phyloP scores from a whole-genome alignment of 2,797 vertebrate genomes.

The Neoniphon sammara region DNA sequence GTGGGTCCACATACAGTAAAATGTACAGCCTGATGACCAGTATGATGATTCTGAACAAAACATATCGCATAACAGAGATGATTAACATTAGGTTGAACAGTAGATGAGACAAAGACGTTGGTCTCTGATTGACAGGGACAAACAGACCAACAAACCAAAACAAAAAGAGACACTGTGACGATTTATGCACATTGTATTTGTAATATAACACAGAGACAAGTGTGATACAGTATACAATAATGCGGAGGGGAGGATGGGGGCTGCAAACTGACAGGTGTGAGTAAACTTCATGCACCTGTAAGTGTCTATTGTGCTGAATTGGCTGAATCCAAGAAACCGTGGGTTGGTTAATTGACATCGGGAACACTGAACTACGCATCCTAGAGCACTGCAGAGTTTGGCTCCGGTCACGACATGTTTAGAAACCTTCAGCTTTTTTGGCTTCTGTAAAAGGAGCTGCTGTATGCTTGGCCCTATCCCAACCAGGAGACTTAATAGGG shows the following conservation, averaged over 20 bases:
- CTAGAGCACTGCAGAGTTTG: background rate
- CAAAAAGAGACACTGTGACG: too few relatives aligned
- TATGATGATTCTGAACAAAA: background rate
- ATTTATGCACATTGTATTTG: too few relatives aligned
- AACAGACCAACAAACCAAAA: too few relatives aligned
- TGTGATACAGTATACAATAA: background rate
- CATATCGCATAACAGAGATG: background rate
- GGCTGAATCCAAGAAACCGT: background rate
- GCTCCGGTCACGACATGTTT: background rate
- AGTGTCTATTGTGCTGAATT: background rate
- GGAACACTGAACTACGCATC: background rate
- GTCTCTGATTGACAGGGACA: too few relatives aligned
- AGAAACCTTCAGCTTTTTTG: background rate
- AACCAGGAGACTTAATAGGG: constrained; percentile 38
- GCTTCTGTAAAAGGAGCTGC: constrained; percentile 27
- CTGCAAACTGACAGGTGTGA: background rate
- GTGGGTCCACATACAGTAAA: background rate
- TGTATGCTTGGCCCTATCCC: constrained; percentile 19
- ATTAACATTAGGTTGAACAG: too few relatives aligned
- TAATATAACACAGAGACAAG: background rate
- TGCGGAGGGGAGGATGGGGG: background rate
- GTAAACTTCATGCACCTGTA: background rate
- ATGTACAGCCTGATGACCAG: background rate
- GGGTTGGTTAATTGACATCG: background rate
- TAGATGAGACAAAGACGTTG: too few relatives aligned